Conservation (phyloP, 2,797 vertebrate genomes). For the Setipinna tenuifilis region DNA sequence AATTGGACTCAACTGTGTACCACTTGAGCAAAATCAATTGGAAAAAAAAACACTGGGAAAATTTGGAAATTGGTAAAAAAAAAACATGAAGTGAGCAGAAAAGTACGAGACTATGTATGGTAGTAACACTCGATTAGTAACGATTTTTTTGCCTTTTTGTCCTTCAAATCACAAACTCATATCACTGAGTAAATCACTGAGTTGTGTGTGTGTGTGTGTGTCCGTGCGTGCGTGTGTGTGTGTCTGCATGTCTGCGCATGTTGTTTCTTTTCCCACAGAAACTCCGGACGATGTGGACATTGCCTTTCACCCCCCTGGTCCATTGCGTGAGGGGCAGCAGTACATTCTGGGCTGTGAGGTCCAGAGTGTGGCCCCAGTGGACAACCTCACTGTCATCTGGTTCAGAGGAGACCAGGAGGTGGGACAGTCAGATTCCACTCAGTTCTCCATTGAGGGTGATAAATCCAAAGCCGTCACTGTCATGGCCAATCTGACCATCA, state of each 20-base stretch:
- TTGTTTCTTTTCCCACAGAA: constrained; percentile 46
- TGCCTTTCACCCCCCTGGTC: constrained; percentile 51
- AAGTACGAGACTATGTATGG: too few relatives aligned
- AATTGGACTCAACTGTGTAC: too few relatives aligned
- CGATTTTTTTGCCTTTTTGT: too few relatives aligned
- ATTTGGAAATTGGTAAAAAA: too few relatives aligned
- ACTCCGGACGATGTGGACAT: constrained; percentile 62
- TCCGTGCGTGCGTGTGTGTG: not conserved
- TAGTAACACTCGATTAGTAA: too few relatives aligned
- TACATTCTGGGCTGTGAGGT: constrained; percentile 63
- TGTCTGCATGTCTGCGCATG: not conserved
- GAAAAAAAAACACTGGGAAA: too few relatives aligned
- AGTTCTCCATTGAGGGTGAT: not conserved
- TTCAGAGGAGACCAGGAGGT: constrained; percentile 52
- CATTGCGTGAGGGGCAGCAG: constrained; percentile 33
- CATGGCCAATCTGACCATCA: not conserved
- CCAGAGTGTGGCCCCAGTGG: constrained; percentile 54
- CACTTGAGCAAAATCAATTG: too few relatives aligned
- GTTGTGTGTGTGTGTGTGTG: not conserved
- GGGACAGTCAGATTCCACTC: not conserved
- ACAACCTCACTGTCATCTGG: constrained; percentile 60
- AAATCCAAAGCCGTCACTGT: not conserved
- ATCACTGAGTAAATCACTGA: too few relatives aligned
- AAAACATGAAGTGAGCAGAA: too few relatives aligned
- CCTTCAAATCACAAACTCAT: too few relatives aligned